Percentiles rank a stretch among this genome's conserved stretches.
phyloP scores from a whole-genome alignment of 2,888 invertebrate species.

The Rhingia campestris region DNA sequence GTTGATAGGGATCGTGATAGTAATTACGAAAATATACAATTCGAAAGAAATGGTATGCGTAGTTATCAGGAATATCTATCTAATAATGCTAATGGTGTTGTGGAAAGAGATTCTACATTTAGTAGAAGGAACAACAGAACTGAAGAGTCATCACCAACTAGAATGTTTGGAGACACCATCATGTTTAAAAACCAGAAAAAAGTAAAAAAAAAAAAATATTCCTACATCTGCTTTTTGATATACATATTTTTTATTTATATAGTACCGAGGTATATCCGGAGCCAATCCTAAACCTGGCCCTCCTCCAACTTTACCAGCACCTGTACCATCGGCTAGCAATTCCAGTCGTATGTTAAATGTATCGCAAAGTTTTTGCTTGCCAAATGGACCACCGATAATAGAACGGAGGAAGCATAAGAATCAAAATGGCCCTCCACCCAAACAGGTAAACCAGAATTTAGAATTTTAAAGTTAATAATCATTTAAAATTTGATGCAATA shows the following conservation, averaged over 20 bases:
- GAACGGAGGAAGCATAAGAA: constrained; percentile 80
- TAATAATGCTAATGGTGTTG: constrained; percentile 75
- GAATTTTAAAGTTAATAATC: neutral
- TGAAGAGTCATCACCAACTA: constrained; percentile 84
- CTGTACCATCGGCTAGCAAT: constrained; percentile 85
- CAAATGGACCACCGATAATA: constrained; percentile 80
- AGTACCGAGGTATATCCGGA: constrained; percentile 84
- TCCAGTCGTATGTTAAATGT: constrained; percentile 84
- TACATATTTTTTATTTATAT: constrained; percentile 63
- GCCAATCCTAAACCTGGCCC: constrained; percentile 86
- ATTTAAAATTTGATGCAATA: constrained; percentile 32
- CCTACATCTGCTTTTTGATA: neutral
- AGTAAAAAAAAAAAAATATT: constrained; percentile 58
- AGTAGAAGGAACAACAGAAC: constrained; percentile 79
- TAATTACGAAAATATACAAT: constrained; percentile 80
- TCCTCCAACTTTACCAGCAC: constrained; percentile 89
- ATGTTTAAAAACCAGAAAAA: constrained; percentile 84
- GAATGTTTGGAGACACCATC: constrained; percentile 90
- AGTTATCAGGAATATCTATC: constrained; percentile 77
- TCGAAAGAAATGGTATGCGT: constrained; percentile 78
- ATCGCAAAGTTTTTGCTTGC: constrained; percentile 85
- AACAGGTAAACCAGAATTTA: constrained; percentile 72
- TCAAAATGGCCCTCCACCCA: constrained; percentile 79
- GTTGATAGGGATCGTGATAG: constrained; percentile 72
- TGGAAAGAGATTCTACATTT: constrained; percentile 79